Base-by-base conservation (phyloP, 2,797 vertebrate species). In the Numenius phaeopus region DNA sequence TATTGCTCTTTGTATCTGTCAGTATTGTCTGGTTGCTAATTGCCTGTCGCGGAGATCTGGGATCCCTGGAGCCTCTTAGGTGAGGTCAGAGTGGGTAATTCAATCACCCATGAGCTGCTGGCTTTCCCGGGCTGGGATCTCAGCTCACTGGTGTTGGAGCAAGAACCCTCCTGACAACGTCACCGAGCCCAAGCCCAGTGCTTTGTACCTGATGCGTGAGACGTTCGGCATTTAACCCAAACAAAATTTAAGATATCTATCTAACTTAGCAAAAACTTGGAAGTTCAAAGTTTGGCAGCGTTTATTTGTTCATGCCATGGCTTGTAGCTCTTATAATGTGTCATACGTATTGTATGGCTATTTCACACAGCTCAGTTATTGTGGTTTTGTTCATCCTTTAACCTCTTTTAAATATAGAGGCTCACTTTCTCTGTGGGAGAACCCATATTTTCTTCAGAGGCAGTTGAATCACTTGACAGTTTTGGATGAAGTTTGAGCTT, bases 71-170 rank as follows among this genome's bases (percentile, higher is more conserved):
- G 97, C 90, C 90, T 85, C 66, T 44, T 4, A 32, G 84, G 42
- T 65, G 96, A 96, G 94, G 80, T 95, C 66, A 73, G 88, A 91
- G 54, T 10, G 75, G 76, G 80, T 89, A 94, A 97, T 97, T 95
- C 95, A 89, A 65, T 97, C 92, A 42, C 76, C 12, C 6, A 24
- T 37, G 66, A 59, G 65, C 96, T 95, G 87, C 27, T 94, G 91
- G 85, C 32, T 72, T 96, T 96, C 95, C 95, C 78, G 37, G 83
- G 29, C 49, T 1, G 66, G 52, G 10, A 73, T 69, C 79, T 65
- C 52, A 11, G 70, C 84, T 94, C 67, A 3, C 77, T 77, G 91
- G 52, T 8, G 2, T 22, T 34, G 58, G 91, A 90, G 76, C 46
- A 75, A 70, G 50, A 65, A 46, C 58, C 73, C 8, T 55, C 69